Base-by-base conservation (phyloP, 2,888 invertebrate species). In the Chrysodeixis includens region DNA sequence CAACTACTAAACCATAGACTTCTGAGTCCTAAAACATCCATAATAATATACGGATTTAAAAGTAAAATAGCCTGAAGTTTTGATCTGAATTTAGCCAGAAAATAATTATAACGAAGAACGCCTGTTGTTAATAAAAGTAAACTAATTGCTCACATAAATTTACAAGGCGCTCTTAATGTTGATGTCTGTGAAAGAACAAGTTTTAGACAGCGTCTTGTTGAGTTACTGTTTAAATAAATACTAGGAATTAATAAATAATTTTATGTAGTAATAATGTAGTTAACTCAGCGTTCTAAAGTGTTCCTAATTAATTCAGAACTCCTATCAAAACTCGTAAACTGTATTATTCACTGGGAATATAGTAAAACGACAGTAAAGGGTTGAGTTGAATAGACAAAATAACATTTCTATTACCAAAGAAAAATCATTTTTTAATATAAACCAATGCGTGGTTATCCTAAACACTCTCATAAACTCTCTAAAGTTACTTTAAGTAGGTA, bases 111-210 rank as follows among this genome's bases (percentile, higher is more conserved):
- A 59, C 30, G 44, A 66, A 69, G 44, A 69, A 74, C 77, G 80
- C 80, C 82, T 80, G 74, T 30, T 52, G 51, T 70, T 66, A 55
- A 64, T 56, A 59, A 64, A 74, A 68, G 65, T 58, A 61, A 62
- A 49, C 44, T 20, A 55, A 67, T 74, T 81, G 81, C 82, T 56
- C 56, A 9, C 51, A 54, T 20, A 7, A 32, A 69, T 52, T 66
- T 55, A 62, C 35, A 44, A 79, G 82, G 79, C 79, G 72, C 56
- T 57, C n/a, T 30, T 63, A 70, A 26, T 57, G 12, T 46, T 9
- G 46, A 49, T 20, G 18, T 40, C 12, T 1, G 0, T n/a, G 6
- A n/a, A 40, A 40, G n/a, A 40, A 40, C 7, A 40, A 10, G 6
- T 40, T 40, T 40, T 6, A 40, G n/a, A 10, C 12, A n/a, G 1